Evolutionary conservation across 2,888 invertebrate genomes (phyloP).

Genomic region (Toxonevra muliebris): DNA sequence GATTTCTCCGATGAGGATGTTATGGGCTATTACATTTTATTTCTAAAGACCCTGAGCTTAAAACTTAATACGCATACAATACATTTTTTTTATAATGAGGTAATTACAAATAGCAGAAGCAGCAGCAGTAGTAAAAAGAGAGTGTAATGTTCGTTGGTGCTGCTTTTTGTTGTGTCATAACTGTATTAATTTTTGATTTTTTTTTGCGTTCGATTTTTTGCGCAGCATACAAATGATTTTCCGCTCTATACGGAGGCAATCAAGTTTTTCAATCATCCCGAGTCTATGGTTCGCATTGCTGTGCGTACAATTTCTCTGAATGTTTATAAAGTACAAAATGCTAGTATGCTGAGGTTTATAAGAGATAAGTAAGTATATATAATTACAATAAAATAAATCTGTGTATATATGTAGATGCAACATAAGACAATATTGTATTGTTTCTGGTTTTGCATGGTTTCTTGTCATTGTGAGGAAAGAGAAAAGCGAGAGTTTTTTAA

Average conservation of each 20-base stretch:
- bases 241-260: slow-evolving; percentile 99
- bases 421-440: too few relatives aligned
- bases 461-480: too few relatives aligned
- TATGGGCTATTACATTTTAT: slow-evolving; percentile 99
- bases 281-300: slow-evolving; percentile 99
- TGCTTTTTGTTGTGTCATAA: not conserved
- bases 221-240: slow-evolving; percentile 94
- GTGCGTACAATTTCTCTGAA: slow-evolving; percentile 97
- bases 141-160: too few relatives aligned
- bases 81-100: slow-evolving; percentile 99
- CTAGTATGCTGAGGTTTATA: slow-evolving; percentile 94
- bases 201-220: not conserved
- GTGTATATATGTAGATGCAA: too few relatives aligned
- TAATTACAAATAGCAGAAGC: slow-evolving; percentile 53
- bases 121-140: too few relatives aligned
- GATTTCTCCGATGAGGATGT: slow-evolving; percentile 99
- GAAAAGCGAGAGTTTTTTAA: too few relatives aligned
- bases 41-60: slow-evolving; percentile 96
- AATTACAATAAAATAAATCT: slow-evolving; percentile 2
- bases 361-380: slow-evolving; percentile 74
- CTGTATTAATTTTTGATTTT: not conserved
- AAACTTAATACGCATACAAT: slow-evolving; percentile 98
- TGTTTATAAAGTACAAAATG: slow-evolving; percentile 93
- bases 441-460: too few relatives aligned
- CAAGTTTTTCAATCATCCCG: slow-evolving; percentile 98